Conservation (phyloP, 2,888 invertebrate species). For the Sarcophaga subvicina region DNA sequence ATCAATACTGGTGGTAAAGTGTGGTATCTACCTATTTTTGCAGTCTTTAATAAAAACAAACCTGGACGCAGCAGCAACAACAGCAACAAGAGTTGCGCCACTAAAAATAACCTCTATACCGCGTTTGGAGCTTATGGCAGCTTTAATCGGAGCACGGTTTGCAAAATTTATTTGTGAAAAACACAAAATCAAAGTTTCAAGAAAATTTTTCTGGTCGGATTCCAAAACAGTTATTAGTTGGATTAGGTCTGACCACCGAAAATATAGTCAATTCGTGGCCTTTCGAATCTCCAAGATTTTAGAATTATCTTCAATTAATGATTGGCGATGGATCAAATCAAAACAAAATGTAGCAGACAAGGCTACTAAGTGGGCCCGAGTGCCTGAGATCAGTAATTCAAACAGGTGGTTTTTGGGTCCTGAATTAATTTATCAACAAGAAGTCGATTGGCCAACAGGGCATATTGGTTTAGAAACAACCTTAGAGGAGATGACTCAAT, state of each 20-base stretch:
- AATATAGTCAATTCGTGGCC: conserved; percentile 45
- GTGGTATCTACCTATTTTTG: conserved; percentile 44
- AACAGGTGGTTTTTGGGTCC: conserved; percentile 42
- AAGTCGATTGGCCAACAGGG: conserved; percentile 11
- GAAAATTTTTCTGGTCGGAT: conserved; percentile 71
- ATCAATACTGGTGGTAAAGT: conserved; percentile 2
- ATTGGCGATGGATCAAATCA: conserved; percentile 38
- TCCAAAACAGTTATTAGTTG: conserved; percentile 72
- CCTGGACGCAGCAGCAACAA: conserved; percentile 55
- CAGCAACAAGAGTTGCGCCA: conserved; percentile 55
- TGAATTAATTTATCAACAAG: conserved; percentile 5
- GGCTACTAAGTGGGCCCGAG: conserved; percentile 16
- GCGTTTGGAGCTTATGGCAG: neutral
- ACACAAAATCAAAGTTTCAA: conserved; percentile 51
- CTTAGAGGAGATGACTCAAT: conserved; percentile 17
- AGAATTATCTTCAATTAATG: conserved; percentile 9
- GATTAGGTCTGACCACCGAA: conserved; percentile 61
- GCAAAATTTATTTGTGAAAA: conserved; percentile 55
- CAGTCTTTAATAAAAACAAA: conserved; percentile 38
- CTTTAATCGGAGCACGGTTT: conserved; percentile 51
- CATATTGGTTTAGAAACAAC: neutral
- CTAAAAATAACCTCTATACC: conserved; percentile 61
- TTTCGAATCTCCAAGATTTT: conserved; percentile 46
- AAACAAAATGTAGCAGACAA: conserved; percentile 40
- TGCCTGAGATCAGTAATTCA: neutral